These are phyloP conservation scores for Apantesis nais DNA, from an alignment of 2,888 invertebrate species.

Conservation along the genomic window DNA sequence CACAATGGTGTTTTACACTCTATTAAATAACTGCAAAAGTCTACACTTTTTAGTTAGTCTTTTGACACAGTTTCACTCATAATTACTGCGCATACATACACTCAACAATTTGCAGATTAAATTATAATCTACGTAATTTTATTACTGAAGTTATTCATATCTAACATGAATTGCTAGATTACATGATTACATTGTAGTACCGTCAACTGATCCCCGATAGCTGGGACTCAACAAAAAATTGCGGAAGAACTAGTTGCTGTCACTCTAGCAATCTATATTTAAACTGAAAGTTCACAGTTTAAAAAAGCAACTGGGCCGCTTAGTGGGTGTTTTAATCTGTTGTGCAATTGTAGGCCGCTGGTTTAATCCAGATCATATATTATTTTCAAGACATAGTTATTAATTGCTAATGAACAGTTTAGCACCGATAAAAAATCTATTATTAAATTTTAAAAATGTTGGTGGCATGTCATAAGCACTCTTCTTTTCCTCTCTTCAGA, in stretches of 20 bases:
- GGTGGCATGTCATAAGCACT: neutral
- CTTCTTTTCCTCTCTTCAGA: neutral
- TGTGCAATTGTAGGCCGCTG: slow-evolving; percentile 42
- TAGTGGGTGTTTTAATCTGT: slow-evolving; percentile 49
- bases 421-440: neutral
- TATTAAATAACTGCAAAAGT: slow-evolving; percentile 50
- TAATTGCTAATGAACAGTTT: neutral
- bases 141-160: neutral
- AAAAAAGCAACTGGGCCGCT: slow-evolving; percentile 56
- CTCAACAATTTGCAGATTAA: neutral
- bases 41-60: neutral
- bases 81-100: neutral
- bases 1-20: slow-evolving; percentile 59
- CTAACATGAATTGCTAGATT: slow-evolving; percentile 1
- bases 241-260: slow-evolving; percentile 52
- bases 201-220: slow-evolving; percentile 24
- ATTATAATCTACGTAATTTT: neutral
- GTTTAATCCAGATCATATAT: slow-evolving; percentile 44
- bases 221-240: slow-evolving; percentile 32
- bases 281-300: slow-evolving; percentile 57
- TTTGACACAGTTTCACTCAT: neutral
- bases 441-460: neutral
- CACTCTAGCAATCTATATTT: slow-evolving; percentile 60
- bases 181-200: slow-evolving; percentile 10
- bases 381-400: too few relatives aligned